Evolutionary conservation across 1,140 invertebrate genomes (phyloP), one percentile per base, ranked within the genome.

Genomic region (Colletes latitarsis): DNA sequence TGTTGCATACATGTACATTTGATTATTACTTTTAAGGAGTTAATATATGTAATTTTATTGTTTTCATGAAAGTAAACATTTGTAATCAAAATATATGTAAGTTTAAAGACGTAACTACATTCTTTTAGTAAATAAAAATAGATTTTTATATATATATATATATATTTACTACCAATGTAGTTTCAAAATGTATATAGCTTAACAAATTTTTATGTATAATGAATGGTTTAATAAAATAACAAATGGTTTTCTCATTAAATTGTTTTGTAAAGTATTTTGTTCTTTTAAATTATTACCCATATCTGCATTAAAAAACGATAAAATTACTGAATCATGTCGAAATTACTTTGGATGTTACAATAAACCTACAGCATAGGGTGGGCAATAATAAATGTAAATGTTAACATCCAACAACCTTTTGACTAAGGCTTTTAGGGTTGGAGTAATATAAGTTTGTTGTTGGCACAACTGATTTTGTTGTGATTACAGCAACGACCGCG

Each of bases 381-480:
- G 63, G 43, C 49, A 58, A n/a, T 21, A 55, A 71, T 70, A 64
- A 62, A 3, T 63, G 41, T 69, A 80, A 79, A 41, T 67, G 14
- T 52, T 72, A 78, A 72, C 62, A 80, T 83, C 67, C 76, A 86
- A 63, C 41, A 80, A 86, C 70, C 73, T 84, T 75, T 78, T 21
- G 30, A 66, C 19, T 74, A 82, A 58, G 73, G 70, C n/a, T 83
- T 85, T 58, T 72, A 87, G 53, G 58, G 53, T 77, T 87, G 77
- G 17, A 82, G 30, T 90, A 89, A 77, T 82, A 85, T 90, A 88
- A 90, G 82, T 90, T 86, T 90, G 91, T 93, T 92, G 91, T 93
- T 92, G 92, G 93, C 92, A 93, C 93, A 93, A 91, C 93, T 93
- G 88, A 93, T 93, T 93, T 93, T 93, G 92, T 93, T 93, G 93